A percentile compares a stretch with the other conserved stretches of the same genome.
Evolutionary conservation across 2,888 invertebrate genomes (phyloP).

Genomic region (Drosophila meridionalis): DNA sequence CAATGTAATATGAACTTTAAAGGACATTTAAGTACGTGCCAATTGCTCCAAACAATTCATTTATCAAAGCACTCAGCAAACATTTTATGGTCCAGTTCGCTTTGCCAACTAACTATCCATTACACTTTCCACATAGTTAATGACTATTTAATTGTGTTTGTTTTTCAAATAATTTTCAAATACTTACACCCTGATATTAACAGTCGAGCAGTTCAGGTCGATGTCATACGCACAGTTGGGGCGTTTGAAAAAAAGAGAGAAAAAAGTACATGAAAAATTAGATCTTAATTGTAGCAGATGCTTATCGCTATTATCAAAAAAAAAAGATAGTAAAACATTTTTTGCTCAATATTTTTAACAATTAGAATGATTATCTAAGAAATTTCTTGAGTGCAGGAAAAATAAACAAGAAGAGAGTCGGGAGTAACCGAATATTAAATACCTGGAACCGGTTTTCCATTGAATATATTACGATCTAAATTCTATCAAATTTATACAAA

Average conservation of each 20-base stretch:
- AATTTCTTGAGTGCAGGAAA: neutral
- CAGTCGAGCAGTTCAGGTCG: conserved; percentile 17
- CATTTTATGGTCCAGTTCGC: conserved; percentile 50
- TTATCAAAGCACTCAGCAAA: conserved; percentile 56
- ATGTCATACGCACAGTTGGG: neutral
- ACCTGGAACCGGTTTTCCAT: neutral
- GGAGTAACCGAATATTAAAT: neutral
- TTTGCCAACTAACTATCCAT: conserved; percentile 22
- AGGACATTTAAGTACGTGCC: conserved; percentile 49
- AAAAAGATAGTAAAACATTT: neutral
- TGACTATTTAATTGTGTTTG: conserved; percentile 67
- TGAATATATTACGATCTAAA: too few relatives aligned
- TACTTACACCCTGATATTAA: conserved; percentile 68
- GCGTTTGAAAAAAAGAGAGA: conserved; percentile 13
- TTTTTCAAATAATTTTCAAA: conserved; percentile 49
- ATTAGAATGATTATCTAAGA: neutral
- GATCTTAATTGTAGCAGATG: conserved; percentile 24
- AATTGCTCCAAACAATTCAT: conserved; percentile 62
- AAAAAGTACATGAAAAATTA: conserved; percentile 25
- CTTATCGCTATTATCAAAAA: conserved; percentile 18
- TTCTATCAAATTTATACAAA: too few relatives aligned
- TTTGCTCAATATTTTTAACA: neutral
- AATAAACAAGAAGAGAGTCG: neutral
- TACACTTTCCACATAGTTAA: conserved; percentile 7
- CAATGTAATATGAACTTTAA: conserved; percentile 22